These are phyloP conservation scores for Mellilla xanthometata DNA, from an alignment of 2,888 invertebrate genomes.

Conservation along the genomic window DNA sequence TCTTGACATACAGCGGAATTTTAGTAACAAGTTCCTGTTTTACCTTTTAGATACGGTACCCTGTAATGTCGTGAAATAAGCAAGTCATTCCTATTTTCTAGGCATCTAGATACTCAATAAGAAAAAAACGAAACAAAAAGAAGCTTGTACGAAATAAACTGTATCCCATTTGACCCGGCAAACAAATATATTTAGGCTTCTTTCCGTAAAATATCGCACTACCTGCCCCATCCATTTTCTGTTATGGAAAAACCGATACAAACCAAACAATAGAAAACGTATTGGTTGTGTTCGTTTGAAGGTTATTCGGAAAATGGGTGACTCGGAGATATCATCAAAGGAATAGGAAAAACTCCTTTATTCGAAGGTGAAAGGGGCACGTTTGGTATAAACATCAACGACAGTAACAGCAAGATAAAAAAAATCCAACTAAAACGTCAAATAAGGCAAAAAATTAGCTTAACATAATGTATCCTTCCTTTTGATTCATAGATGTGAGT, in stretches of 20 bases:
- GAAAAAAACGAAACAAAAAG: conserved; percentile 8
- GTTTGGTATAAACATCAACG: not conserved
- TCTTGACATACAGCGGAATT: no score
- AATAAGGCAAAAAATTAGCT: no score
- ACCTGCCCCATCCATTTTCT: conserved; percentile 29
- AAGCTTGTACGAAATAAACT: conserved; percentile 10
- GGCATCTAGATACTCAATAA: not conserved
- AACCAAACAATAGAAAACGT: conserved; percentile 29
- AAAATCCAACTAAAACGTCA: no score
- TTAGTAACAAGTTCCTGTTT: no score
- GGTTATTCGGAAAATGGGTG: conserved; percentile 27
- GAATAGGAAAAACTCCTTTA: conserved; percentile 28
- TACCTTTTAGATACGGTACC: no score
- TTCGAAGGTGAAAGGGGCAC: conserved; percentile 19
- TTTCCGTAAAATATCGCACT: conserved; percentile 31
- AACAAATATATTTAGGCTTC: conserved; percentile 24
- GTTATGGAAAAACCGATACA: conserved; percentile 36
- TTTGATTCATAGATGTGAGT: no score
- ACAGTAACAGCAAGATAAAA: conserved; percentile 4
- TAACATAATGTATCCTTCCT: no score
- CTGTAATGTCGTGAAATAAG: no score
- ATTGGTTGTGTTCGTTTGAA: conserved; percentile 23
- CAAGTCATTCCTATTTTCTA: no score
- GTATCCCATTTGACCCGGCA: conserved; percentile 22
- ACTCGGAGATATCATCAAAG: conserved; percentile 31